Evolutionary conservation across 2,797 vertebrate species (phyloP), one percentile per base, ranked within the genome.

Genomic region (Crenichthys baileyi): DNA sequence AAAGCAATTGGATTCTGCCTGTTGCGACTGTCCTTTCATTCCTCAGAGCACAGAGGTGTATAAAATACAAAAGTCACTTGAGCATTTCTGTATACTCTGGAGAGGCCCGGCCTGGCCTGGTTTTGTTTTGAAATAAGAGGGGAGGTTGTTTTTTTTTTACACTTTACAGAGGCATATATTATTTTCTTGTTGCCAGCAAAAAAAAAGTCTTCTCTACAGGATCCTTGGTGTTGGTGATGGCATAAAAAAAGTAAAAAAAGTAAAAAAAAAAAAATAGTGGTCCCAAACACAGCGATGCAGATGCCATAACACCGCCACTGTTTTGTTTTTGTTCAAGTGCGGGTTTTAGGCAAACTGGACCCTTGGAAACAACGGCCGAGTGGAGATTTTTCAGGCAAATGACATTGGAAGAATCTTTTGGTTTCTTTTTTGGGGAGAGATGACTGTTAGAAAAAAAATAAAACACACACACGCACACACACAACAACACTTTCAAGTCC

Each of bases 401-500:
- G 95, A 95, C 95, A 86, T 96, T 96, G 80, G 87, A 82, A 81
- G 84, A 90, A 89, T 61, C 88, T 96, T 96, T 92, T 91, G 87
- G 46, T 65, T 86, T 85, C 85, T 90, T 88, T 63, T 90, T 90
- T 84, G 85, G 79, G 96, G 94, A 97, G 96, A 97, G 97, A 96
- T 97, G 97, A 97, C 96, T 97, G 95, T 95, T 96, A 97, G 96
- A 97, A 97, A 97, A 97, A 97, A 95, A 94, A 92, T 85, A 87
- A 93, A 94, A 95, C 91, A 94, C 93, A 94, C 93, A 94, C 93
- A 93, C 94, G 2, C 94, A 92, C 93, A 83, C 90, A 88, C 91
- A 92, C 95, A 95, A 94, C 94, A 96, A 97, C 96, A 97, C 96
- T 96, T 97, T 97, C 95, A 97, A 98, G 97, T 98, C 97, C 97